These are phyloP conservation scores for Chiloscyllium punctatum DNA, from an alignment of 2,797 vertebrate species.

Conservation along the genomic window DNA sequence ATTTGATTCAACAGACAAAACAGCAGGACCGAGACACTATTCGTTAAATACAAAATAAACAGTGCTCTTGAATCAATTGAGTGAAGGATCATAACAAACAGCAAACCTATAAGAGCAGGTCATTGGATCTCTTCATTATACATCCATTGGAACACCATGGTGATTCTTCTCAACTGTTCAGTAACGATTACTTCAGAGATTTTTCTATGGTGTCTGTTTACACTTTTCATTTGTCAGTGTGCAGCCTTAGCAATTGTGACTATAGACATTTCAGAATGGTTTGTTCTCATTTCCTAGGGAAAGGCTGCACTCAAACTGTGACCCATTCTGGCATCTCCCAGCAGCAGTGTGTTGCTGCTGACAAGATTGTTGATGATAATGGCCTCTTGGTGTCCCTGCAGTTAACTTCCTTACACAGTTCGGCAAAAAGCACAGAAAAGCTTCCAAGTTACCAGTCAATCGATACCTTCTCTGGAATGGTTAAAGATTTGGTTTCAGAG, in stretches of 20 bases:
- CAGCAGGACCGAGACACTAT: not conserved
- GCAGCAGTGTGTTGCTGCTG: not conserved
- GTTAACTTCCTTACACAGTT: not conserved
- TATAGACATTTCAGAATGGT: not conserved
- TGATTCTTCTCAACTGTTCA: not conserved
- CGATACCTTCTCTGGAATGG: not conserved
- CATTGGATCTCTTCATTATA: conserved; percentile 27
- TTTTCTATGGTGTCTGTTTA: not conserved
- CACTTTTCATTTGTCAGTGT: not conserved
- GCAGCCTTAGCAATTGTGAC: not conserved
- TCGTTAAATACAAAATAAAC: not conserved
- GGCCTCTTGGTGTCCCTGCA: not conserved
- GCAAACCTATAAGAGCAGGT: not conserved
- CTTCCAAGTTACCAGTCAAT: not conserved
- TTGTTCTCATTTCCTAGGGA: not conserved
- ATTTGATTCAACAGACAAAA: not conserved
- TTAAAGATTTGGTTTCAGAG: not conserved
- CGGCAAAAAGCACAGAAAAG: not conserved
- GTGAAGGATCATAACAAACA: not conserved
- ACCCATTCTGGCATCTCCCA: not conserved
- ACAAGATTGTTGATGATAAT: conserved; percentile 28
- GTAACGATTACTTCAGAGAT: not conserved
- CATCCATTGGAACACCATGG: not conserved
- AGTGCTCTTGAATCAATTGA: not conserved
- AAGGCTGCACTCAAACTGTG: conserved; percentile 12